Evolutionary conservation across 2,113 vertebrate species (phyloP).

Genomic region (Lepus europaeus): DNA sequence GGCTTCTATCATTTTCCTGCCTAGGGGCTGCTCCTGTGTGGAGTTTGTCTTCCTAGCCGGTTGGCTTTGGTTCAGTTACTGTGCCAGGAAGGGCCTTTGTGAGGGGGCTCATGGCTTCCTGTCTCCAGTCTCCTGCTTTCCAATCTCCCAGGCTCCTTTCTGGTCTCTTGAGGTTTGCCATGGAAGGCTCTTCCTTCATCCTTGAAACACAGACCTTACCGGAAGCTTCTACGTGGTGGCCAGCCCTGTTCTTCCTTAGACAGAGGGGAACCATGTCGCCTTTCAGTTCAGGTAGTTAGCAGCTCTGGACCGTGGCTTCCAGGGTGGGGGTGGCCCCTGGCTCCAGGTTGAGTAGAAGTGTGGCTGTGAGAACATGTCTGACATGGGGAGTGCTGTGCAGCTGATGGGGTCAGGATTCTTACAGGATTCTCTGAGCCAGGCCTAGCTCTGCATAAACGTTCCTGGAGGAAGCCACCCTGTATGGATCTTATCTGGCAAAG

Average conservation of each 20-base stretch:
- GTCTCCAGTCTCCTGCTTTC: rapidly evolving
- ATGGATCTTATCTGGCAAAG: not conserved
- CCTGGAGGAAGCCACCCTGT: too few relatives aligned
- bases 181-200: too few relatives aligned
- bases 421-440: not conserved
- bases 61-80: not conserved
- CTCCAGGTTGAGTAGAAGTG: rapidly evolving
- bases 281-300: not conserved
- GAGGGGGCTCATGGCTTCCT: rapidly evolving
- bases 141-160: not conserved
- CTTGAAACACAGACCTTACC: rapidly evolving
- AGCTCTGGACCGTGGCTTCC: rapidly evolving
- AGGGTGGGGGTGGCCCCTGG: not conserved
- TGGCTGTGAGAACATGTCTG: rapidly evolving
- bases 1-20: not conserved
- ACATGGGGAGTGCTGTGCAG: rapidly evolving
- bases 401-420: too few relatives aligned
- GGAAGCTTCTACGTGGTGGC: rapidly evolving
- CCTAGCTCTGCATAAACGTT: rapidly evolving
- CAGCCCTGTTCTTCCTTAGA: not conserved
- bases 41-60: not conserved
- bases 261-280: not conserved
- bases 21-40: not conserved
- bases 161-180: not conserved
- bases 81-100: not conserved